Percentiles rank a stretch among this genome's conserved stretches.
Conservation (phyloP, 1,140 invertebrate genomes). For the Panagrolaimus sp. region DNA sequence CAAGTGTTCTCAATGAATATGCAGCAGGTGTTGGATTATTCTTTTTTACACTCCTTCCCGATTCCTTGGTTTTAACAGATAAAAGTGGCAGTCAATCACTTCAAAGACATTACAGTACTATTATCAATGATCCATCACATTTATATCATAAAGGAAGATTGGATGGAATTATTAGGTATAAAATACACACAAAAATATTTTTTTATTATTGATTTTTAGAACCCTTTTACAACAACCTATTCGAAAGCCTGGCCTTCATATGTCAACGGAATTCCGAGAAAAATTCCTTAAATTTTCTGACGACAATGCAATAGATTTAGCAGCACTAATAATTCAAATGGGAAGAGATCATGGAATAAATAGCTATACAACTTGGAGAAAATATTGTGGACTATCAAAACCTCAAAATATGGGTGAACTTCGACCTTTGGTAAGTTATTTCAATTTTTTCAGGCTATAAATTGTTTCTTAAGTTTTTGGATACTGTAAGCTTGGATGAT, state of each 20-base stretch:
- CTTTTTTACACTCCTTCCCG: slow-evolving; percentile 50
- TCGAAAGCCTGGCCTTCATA: slow-evolving; percentile 34
- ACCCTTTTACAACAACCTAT: slow-evolving; percentile 41
- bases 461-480: slow-evolving; percentile 64
- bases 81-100: slow-evolving; percentile 23
- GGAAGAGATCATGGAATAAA: slow-evolving; percentile 81
- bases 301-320: slow-evolving; percentile 61
- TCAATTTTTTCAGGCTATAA: slow-evolving; percentile 7
- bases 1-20: slow-evolving; percentile 47
- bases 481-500: slow-evolving; percentile 71
- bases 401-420: slow-evolving; percentile 33
- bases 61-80: slow-evolving; percentile 28
- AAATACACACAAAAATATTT: no score
- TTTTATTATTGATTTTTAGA: no score
- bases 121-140: slow-evolving; percentile 47
- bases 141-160: slow-evolving; percentile 33
- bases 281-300: slow-evolving; percentile 41
- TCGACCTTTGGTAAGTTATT: slow-evolving; percentile 36
- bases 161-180: no score
- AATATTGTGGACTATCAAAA: slow-evolving; percentile 28
- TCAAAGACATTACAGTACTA: slow-evolving; percentile 23
- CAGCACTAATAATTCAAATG: slow-evolving; percentile 66
- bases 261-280: slow-evolving; percentile 41
- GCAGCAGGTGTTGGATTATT: slow-evolving; percentile 53
- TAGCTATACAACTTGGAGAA: slow-evolving; percentile 27